Evolutionary conservation across 37 sponge, comb jelly and placozoan species (phyloP).

Genomic region (Chondrilla cf. caribensis): DNA sequence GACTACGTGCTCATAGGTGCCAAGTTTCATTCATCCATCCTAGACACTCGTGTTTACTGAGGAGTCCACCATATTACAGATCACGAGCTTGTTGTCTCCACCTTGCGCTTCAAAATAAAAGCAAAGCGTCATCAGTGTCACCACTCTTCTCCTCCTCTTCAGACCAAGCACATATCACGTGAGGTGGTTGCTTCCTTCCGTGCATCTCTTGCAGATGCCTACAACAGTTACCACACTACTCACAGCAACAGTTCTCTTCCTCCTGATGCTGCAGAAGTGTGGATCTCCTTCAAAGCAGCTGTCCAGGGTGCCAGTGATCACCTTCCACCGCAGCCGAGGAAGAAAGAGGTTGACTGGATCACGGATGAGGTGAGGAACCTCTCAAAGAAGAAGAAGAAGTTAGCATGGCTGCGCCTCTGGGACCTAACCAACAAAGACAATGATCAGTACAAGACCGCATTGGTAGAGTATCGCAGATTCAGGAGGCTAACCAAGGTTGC

Average conservation of each 20-base stretch:
- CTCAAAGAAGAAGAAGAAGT: background rate
- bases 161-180: background rate
- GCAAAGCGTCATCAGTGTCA: constrained; percentile 21
- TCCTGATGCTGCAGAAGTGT: background rate
- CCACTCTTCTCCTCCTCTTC: constrained; percentile 9
- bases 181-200: background rate
- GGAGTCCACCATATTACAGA: constrained; percentile 8
- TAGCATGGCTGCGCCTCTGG: constrained; percentile 1
- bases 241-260: background rate
- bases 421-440: background rate
- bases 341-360: constrained; percentile 4
- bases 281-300: background rate
- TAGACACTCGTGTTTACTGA: background rate
- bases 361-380: constrained; percentile 5
- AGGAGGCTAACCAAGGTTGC: constrained; percentile 21
- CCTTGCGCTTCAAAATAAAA: constrained; percentile 1
- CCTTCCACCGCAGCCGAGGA: background rate
- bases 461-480: background rate
- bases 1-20: background rate
- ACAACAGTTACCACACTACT: background rate
- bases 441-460: background rate
- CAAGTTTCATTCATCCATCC: constrained; percentile 1
- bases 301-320: background rate
- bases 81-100: constrained; percentile 13
- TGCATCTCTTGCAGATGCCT: constrained; percentile 1